These are phyloP conservation scores for Cybosia mesomella DNA, from an alignment of 2,888 invertebrate genomes.

Conservation along the genomic window DNA sequence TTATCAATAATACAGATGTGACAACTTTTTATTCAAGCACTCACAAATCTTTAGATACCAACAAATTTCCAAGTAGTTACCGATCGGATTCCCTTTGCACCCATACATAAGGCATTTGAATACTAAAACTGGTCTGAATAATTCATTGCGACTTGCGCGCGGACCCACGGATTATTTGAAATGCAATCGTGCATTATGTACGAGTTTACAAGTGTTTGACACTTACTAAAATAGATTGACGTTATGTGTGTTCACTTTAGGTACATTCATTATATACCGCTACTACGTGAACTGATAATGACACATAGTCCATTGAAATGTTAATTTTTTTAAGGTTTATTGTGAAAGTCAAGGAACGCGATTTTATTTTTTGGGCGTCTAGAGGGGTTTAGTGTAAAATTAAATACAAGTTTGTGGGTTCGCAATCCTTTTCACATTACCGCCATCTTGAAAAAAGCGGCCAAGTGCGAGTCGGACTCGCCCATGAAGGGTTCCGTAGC, in stretches of 20 bases:
- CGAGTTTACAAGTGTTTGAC: constrained; percentile 62
- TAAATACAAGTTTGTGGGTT: too few species aligned
- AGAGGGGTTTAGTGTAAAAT: too few species aligned
- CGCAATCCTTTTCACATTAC: too few species aligned
- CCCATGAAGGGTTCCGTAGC: too few species aligned
- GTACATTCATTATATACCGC: neutral
- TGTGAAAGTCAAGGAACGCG: too few species aligned
- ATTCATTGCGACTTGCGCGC: constrained; percentile 69
- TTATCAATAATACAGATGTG: neutral
- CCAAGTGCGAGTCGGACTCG: too few species aligned
- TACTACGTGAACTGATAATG: too few species aligned
- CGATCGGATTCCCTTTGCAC: constrained; percentile 67
- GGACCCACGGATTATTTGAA: constrained; percentile 66
- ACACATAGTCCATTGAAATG: too few species aligned
- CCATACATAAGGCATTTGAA: constrained; percentile 55
- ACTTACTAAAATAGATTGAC: constrained; percentile 50
- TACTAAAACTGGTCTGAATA: constrained; percentile 64
- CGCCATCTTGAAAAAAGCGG: too few species aligned
- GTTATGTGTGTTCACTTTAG: constrained; percentile 23
- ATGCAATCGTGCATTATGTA: constrained; percentile 75
- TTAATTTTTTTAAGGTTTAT: too few species aligned
- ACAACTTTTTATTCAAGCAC: constrained; percentile 8
- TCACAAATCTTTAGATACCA: constrained; percentile 34
- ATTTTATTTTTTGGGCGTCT: too few species aligned
- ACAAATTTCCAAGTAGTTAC: constrained; percentile 57